Base-by-base conservation (phyloP, 1,140 invertebrate species). In the Sitobion miscanthi region DNA sequence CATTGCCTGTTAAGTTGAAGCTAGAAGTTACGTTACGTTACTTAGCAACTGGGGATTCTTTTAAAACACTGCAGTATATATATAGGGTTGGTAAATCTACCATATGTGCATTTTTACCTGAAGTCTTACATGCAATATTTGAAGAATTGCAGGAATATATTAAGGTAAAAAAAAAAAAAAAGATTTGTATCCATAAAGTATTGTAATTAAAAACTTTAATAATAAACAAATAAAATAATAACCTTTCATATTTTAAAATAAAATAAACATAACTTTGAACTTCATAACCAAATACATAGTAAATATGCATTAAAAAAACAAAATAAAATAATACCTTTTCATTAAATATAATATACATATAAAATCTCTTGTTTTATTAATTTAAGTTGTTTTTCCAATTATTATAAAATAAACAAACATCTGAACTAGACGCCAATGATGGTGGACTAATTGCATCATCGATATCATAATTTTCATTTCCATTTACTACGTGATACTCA, bases 381-480 rank as follows among this genome's bases (percentile, higher is more conserved):
- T 69, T n/a, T 69, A 69, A 69, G 62, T 69, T 69, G 62, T 69
- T 69, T 69, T 69, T 30, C 62, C 62, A 69, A 69, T 69, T 69
- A n/a, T 69, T 69, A 69, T 69, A 69, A 69, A 69, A 69, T 69
- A 69, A 69, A 69, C 2, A 69, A 69, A 69, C 6, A 69, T n/a
- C 62, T 69, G 62, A 69, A 30, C 62, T 69, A 69, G 62, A n/a
- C 30, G 30, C 62, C 8, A n/a, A 69, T 69, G 7, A 1, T 0
- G 62, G 62, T 69, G 62, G 62, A 69, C 62, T 69, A n/a, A 69
- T n/a, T n/a, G 30, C 25, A 69, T 69, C 62, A 69, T 69, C n/a
- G 30, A 69, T 6, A 69, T 69, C 25, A 69, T 69, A 0, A 69
- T n/a, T 69, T 69, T 69, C 62, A 69, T 69, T 69, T 11, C 9